A percentile compares a stretch with the other conserved stretches of the same genome.
phyloP scores from a whole-genome alignment of 2,113 vertebrate species.

The Hippopotamus amphibius region DNA sequence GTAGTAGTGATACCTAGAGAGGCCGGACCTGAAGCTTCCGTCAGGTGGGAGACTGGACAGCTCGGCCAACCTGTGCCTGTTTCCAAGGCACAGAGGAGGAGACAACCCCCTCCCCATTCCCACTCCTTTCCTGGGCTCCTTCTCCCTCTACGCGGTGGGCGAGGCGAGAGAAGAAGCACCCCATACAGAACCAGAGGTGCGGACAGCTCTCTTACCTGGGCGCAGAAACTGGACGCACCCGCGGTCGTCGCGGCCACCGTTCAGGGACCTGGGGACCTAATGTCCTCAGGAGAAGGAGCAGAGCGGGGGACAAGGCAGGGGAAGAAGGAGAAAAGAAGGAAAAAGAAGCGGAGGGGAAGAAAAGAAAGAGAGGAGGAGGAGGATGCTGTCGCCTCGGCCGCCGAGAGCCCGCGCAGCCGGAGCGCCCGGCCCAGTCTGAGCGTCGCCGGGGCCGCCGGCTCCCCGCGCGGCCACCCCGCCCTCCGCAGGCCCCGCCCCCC shows the following conservation, averaged over 20 bases:
- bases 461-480: not conserved
- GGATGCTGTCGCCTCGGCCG: conserved; percentile 59
- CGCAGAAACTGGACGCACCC: conserved; percentile 11
- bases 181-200: not conserved
- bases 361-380: not conserved
- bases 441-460: conserved; percentile 52
- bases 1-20: not conserved
- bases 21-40: not conserved
- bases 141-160: not conserved
- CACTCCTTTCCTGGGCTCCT: not conserved
- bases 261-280: not conserved
- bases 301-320: not conserved
- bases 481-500: not conserved
- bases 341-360: not conserved
- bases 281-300: not conserved
- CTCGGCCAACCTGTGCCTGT: not conserved
- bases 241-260: not conserved
- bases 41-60: not conserved
- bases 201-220: conserved; percentile 76
- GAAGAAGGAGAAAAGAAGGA: not conserved
- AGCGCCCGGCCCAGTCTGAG: conserved; percentile 69
- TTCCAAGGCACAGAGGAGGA: not conserved
- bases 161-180: not conserved
- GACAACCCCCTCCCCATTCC: not conserved
- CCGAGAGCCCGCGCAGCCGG: conserved; percentile 70